Percentiles rank a stretch among this genome's conserved stretches.
These are phyloP conservation scores for Carcinoscorpius rotundicauda DNA, from an alignment of 1,140 invertebrate species.

Conservation along the genomic window DNA sequence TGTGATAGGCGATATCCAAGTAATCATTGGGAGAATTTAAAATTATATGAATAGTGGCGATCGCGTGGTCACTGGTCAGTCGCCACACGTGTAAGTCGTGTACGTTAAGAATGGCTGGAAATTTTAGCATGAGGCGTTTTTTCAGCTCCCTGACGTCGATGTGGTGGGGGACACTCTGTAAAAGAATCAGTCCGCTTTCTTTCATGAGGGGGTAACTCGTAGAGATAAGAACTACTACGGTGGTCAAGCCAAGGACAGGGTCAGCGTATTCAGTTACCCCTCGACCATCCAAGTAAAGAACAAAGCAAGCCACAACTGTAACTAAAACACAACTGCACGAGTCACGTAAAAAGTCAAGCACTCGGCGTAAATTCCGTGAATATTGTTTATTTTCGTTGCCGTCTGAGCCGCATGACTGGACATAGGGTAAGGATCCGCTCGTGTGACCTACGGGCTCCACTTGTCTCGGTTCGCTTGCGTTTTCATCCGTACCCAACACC, in stretches of 20 bases:
- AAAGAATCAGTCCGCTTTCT: conserved; percentile 58
- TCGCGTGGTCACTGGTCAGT: conserved; percentile 78
- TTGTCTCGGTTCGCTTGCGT: neutral
- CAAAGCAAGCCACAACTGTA: conserved; percentile 70
- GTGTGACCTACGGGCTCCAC: neutral
- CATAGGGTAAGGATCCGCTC: neutral
- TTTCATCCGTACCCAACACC: neutral
- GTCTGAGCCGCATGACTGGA: neutral
- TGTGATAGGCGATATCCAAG: conserved; percentile 82
- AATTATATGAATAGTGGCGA: conserved; percentile 84
- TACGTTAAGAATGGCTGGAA: conserved; percentile 74
- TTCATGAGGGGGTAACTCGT: conserved; percentile 64
- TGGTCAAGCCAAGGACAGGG: conserved; percentile 25
- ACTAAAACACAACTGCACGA: conserved; percentile 65
- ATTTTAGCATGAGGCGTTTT: conserved; percentile 54
- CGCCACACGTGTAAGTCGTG: conserved; percentile 94
- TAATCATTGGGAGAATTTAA: conserved; percentile 49
- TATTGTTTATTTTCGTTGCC: neutral
- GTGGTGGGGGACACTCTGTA: conserved; percentile 66
- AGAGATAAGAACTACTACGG: conserved; percentile 45
- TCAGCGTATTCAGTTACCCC: conserved; percentile 16
- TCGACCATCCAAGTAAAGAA: conserved; percentile 37
- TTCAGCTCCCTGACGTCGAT: conserved; percentile 79
- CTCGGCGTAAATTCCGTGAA: neutral
- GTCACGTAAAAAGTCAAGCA: conserved; percentile 48